These are phyloP conservation scores for Pseudomyrmex gracilis DNA, from an alignment of 1,140 invertebrate genomes.

Conservation along the genomic window DNA sequence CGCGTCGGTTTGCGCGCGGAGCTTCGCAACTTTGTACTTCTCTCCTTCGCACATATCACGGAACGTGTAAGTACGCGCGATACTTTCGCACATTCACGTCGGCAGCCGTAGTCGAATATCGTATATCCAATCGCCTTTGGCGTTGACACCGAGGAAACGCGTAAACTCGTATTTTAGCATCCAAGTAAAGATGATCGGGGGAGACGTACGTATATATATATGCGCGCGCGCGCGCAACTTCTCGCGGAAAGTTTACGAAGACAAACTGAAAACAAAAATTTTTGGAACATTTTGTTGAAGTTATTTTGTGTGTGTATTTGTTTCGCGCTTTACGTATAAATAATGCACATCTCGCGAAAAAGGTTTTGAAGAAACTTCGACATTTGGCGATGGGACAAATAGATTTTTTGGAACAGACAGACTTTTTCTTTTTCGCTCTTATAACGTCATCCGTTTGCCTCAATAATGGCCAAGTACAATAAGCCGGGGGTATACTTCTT, in stretches of 20 bases:
- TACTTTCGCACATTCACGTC: neutral
- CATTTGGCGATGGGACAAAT: slow-evolving; percentile 8
- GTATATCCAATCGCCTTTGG: slow-evolving; percentile 40
- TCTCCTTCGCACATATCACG: slow-evolving; percentile 17
- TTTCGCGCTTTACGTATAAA: slow-evolving; percentile 31
- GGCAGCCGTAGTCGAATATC: neutral
- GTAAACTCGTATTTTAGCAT: slow-evolving; percentile 31
- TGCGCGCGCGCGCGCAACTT: no score
- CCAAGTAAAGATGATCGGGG: no score
- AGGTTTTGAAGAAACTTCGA: neutral
- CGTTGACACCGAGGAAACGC: slow-evolving; percentile 51
- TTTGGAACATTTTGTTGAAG: neutral
- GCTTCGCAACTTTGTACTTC: slow-evolving; percentile 1
- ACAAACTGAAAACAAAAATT: neutral
- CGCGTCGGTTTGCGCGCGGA: no score
- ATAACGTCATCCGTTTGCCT: neutral
- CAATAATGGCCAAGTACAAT: neutral
- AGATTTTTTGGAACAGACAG: slow-evolving; percentile 20
- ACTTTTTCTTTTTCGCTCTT: slow-evolving; percentile 2
- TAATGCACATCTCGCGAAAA: neutral
- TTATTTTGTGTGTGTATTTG: neutral
- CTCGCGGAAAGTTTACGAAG: slow-evolving; percentile 3
- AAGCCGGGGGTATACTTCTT: neutral
- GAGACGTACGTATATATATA: neutral
- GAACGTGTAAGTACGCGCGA: slow-evolving; percentile 17